Evolutionary conservation across 2,113 vertebrate genomes (phyloP), one percentile per base, ranked within the genome.

Genomic region (Menidia beryllina): DNA sequence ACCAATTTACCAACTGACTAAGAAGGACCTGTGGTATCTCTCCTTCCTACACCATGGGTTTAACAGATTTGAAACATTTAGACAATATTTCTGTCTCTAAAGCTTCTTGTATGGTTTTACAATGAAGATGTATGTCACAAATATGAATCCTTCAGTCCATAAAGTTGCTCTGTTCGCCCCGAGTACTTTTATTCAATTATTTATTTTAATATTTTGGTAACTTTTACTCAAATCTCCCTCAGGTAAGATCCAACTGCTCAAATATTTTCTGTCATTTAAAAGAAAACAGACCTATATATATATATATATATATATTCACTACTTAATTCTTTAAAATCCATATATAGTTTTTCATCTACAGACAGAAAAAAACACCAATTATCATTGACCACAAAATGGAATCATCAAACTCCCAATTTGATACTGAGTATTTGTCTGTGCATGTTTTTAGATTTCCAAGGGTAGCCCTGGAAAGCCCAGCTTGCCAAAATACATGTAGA

Each of bases 281-380:
- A 52, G 21, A 47, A 11, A 39, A 80, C 53, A 71, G 36, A 68
- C 26, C 48, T 47, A 61, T 19, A n/a, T n/a, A n/a, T n/a, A n/a
- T n/a, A n/a, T n/a, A 70, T 27, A 55, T 39, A 0, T 55, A 78
- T 77, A 76, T 83, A 88, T 83, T 86, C 71, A 80, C 72, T 17
- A 2, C 60, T 51, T 73, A 24, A 55, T 75, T 74, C 75, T 48
- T 54, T 45, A 68, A 57, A 69, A 66, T 58, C 8, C 23, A 72
- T 56, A 24, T 73, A 52, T 66, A 12, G 58, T 59, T 83, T 82
- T 82, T 57, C 45, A 63, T 62, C 81, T 79, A 61, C n/a, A 76
- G 60, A 67, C 54, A 61, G 49, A 68, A 65, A 56, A 71, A 36
- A 60, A 64, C 20, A 75, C 56, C 15, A 27, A 1, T 38, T n/a